Base-by-base conservation (phyloP, 2,888 invertebrate genomes). In the Myathropa florea region DNA sequence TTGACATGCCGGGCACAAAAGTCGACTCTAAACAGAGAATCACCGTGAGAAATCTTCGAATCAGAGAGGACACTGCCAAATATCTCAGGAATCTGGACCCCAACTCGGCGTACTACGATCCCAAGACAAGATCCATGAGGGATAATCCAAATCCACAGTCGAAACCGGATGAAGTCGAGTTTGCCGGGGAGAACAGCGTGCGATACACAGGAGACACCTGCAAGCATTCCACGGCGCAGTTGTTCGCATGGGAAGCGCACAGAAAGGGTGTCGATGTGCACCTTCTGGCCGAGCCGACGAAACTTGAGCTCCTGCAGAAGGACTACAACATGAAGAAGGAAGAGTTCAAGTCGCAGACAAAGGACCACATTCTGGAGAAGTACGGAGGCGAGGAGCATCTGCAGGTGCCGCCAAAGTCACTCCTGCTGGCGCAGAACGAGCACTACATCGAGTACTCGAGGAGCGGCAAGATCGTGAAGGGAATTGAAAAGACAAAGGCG, bases 21-120 rank as follows among this genome's bases (percentile, higher is more conserved):
- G 99, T 99, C 64, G 99, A 99, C 91, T 98, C 98, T 3, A 99
- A 99, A 92, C 99, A 99, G 92, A 95, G 99, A 89, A 99, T 99
- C 92, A 99, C 99, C 14, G 99, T 99, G 3, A 94, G 99, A 89
- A 99, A 99, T 94, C 94, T 99, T 89, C 95, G 99, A 90, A 99
- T 99, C 89, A 94, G 99, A 89, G 99, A 99, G 93, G 99, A 99
- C 92, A 99, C 99, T 0, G 99, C 99, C 0, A 99, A 99, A 93
- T 99, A 99, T 93, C 93, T 99, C 87, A 94, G 98, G 78, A 99
- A 99, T 92, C 94, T 99, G 90, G 98, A 99, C 93, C 97, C 97
- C 0, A 98, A 98, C 92, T 99, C 99, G 0, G 99, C 99, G 0
- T 99, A 98, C 93, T 99, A 99, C 92, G 99, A 99, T 93, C 99